These are phyloP conservation scores for Drosophila planitibia DNA, from an alignment of 2,888 invertebrate species.

Conservation along the genomic window DNA sequence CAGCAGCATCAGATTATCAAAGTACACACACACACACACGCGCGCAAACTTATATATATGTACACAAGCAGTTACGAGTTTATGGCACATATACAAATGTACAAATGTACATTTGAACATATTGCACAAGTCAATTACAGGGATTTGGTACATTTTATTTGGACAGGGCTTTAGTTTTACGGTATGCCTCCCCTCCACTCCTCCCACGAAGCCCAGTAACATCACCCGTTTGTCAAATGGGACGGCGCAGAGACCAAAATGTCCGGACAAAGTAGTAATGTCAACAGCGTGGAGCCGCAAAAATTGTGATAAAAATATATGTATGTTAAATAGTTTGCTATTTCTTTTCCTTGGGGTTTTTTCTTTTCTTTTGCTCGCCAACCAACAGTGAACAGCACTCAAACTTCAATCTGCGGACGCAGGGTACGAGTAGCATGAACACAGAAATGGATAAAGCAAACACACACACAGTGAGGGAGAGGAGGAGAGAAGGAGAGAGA, in stretches of 20 bases:
- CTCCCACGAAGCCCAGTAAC: background rate
- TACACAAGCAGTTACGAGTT: slow-evolving; percentile 12
- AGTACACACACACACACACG: slow-evolving; percentile 28
- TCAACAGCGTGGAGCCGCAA: slow-evolving; percentile 68
- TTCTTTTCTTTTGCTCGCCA: background rate
- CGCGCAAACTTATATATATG: background rate
- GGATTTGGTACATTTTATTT: slow-evolving; percentile 70
- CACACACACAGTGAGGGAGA: slow-evolving; percentile 1
- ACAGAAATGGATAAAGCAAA: slow-evolving; percentile 13
- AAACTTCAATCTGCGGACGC: slow-evolving; percentile 53
- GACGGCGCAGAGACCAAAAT: slow-evolving; percentile 15
- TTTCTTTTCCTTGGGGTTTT: slow-evolving; percentile 2
- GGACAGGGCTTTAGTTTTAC: slow-evolving; percentile 63
- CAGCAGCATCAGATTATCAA: slow-evolving; percentile 46
- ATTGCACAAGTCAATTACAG: slow-evolving; percentile 76
- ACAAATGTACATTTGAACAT: slow-evolving; percentile 57
- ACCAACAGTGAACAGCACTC: slow-evolving; percentile 50
- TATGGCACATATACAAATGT: slow-evolving; percentile 33
- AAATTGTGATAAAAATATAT: slow-evolving; percentile 74
- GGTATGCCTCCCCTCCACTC: slow-evolving; percentile 1
- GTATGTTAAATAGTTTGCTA: slow-evolving; percentile 70
- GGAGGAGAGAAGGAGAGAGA: background rate
- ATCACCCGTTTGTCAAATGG: background rate
- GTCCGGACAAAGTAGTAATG: slow-evolving; percentile 54
- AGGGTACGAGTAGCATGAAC: slow-evolving; percentile 12